phyloP scores from a whole-genome alignment of 1,140 invertebrate species.

The Formica exsecta region DNA sequence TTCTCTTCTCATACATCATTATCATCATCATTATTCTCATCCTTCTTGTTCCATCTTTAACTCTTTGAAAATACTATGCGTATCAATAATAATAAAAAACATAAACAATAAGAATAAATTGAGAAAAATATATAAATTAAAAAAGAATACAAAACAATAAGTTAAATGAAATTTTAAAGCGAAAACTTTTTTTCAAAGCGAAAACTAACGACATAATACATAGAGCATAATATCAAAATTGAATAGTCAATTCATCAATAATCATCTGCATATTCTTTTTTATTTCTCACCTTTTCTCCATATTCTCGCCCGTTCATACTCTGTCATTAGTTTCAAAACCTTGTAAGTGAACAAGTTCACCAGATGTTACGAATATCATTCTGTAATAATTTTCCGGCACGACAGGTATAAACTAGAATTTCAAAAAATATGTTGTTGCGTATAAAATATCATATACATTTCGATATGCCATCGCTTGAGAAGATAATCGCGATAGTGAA shows the following conservation, averaged over 20 bases:
- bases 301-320: conserved; percentile 23
- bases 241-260: not conserved
- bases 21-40: not conserved
- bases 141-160: not conserved
- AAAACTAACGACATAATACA: not conserved
- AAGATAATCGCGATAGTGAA: not conserved
- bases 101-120: not conserved
- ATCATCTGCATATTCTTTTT: not conserved
- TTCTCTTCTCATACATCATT: not conserved
- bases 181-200: not conserved
- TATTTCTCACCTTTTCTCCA: not conserved
- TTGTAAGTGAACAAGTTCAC: conserved; percentile 66
- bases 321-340: conserved; percentile 73
- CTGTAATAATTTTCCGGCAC: conserved; percentile 25
- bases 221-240: not conserved
- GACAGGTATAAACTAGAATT: not conserved
- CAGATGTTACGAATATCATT: not conserved
- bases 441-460: not conserved
- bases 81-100: not conserved
- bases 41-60: not conserved
- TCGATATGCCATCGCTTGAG: not conserved
- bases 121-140: not conserved
- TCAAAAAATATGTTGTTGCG: not conserved
- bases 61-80: not conserved
- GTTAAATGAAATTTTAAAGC: not conserved